Evolutionary conservation across 2,888 invertebrate genomes (phyloP), one percentile per base, ranked within the genome.

Genomic region (Villa cingulata): DNA sequence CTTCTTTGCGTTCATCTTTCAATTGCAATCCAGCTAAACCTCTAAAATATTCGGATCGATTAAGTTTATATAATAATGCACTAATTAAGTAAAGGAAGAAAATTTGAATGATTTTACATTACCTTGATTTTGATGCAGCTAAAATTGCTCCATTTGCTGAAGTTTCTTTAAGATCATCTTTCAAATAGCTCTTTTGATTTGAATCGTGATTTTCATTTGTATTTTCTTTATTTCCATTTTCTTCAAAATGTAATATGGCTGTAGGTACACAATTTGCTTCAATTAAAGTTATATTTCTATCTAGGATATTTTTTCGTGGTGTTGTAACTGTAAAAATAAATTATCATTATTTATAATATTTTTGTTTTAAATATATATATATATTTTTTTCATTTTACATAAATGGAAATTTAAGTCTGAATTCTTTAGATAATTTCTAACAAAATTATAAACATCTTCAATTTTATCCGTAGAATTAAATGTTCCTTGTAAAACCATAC

Each of bases 401-500:
- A 92, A 74, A 62, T 83, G 75, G 69, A 92, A 92, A 43, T 77
- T 70, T 54, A 75, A 66, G 15, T 74, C 66, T n/a, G 79, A 72
- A 58, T 82, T 72, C 37, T 74, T 71, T 27, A 94, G 70, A 65
- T 83, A 82, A 43, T 73, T 74, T 58, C 75, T 78, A 1, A 91
- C 77, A 71, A 91, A 92, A 46, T 81, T 75, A 48, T 74, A 74
- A 5, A 95, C 75, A 51, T 77, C 74, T 56, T 74, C 70, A 32
- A 92, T 73, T 5, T 78, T 82, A 63, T 92, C 86, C 14, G 74
- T 71, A 2, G 91, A 86, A 53, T 74, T 72, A 61, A 95, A 95
- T 37, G 84, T 74, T 14, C 85, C 92, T 69, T 95, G 95, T 20
- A 95, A 72, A 37, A 92, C 85, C 40, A 83, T 74, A 45, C 82